Base-by-base conservation (phyloP, 2,113 vertebrate genomes). In the Setophaga coronata region DNA sequence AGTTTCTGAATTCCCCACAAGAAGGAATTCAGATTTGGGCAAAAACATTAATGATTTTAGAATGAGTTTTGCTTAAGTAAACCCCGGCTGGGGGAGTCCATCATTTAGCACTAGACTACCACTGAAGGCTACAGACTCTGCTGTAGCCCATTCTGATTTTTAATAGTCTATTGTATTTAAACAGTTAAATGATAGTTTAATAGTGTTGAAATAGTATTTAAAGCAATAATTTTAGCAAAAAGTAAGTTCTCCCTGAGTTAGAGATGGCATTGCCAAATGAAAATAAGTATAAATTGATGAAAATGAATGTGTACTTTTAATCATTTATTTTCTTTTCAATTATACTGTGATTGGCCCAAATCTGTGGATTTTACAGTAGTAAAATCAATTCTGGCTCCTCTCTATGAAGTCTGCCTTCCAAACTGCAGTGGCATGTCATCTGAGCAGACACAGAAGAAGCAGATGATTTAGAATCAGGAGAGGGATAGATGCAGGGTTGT, bases 381-480 rank as follows among this genome's bases (percentile, higher is more conserved):
- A 91, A 84, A 90, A 92, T 71, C 34, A 83, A 80, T 95, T 97
- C 62, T 91, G 95, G 40, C 66, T 96, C 34, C 62, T 90, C 69
- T 94, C 36, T 70, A 25, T 43, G 91, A 90, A 95, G 33, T 82
- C 43, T 73, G 7, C 61, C 50, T 89, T 42, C 61, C 60, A 45
- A 72, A 61, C 61, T 70, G 43, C 64, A 34, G 60, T 69, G 74
- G 45, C 69, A 9, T 58, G 38, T 66, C 18, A 33, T 87, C 48
- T 71, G 23, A 43, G 80, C 31, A 72, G 60, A 83, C 50, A 4
- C 18, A 82, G 57, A 64, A 82, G 57, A 64, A 82, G 14, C 21
- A 80, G 45, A 70, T 48, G 23, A 69, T n/a, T 43, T 73, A 76
- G 67, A 83, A 80, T 71, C 58, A 26, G 66, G 38, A 81, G 51